A percentile compares a stretch with the other conserved stretches of the same genome.
Conservation (phyloP, 1,140 invertebrate genomes). For the Drosophila pallidifrons region DNA sequence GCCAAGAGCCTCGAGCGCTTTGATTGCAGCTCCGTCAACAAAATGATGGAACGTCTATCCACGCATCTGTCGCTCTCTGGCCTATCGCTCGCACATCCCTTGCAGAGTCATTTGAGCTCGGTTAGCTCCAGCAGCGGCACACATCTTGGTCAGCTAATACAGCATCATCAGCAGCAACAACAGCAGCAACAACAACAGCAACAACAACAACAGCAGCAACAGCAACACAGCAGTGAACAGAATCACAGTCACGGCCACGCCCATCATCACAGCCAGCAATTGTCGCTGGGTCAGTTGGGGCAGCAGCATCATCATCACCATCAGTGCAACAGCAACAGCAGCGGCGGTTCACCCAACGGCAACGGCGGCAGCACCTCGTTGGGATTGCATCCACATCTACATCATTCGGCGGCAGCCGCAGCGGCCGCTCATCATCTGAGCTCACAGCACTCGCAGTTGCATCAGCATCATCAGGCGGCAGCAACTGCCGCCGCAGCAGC, state of each 20-base stretch:
- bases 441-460: constrained; percentile 61
- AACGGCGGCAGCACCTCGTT: constrained; percentile 54
- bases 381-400: constrained; percentile 61
- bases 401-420: constrained; percentile 62
- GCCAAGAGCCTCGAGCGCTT: constrained; percentile 28
- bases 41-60: constrained; percentile 85
- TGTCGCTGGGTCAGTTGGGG: constrained; percentile 57
- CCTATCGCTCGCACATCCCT: constrained; percentile 83
- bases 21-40: constrained; percentile 52
- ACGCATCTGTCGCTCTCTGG: constrained; percentile 83
- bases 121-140: constrained; percentile 71
- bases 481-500: constrained; percentile 37
- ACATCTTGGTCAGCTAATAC: constrained; percentile 74
- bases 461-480: constrained; percentile 60
- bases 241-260: constrained; percentile 56
- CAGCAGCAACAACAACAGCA: constrained; percentile 67
- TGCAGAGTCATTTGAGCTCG: constrained; percentile 75
- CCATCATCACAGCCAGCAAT: constrained; percentile 70
- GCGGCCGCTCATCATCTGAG: constrained; percentile 56
- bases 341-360: constrained; percentile 65
- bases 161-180: constrained; percentile 71
- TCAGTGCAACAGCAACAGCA: constrained; percentile 66
- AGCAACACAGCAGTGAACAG: constrained; percentile 55
- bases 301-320: constrained; percentile 50
- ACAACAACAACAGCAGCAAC: constrained; percentile 57